These are phyloP conservation scores for Chitala chitala DNA, from an alignment of 2,113 vertebrate species.

Conservation along the genomic window DNA sequence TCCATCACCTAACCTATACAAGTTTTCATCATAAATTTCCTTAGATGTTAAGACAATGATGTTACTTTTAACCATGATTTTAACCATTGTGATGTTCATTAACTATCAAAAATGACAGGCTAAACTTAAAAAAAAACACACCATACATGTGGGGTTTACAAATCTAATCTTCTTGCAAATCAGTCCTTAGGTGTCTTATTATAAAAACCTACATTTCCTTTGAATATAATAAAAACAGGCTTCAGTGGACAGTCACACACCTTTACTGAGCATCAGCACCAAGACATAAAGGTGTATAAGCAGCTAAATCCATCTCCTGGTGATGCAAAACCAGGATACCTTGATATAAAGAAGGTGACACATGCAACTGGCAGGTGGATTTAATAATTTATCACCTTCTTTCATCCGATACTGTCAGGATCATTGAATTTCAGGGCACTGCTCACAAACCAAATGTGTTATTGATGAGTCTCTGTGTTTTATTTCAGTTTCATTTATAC, in stretches of 20 bases:
- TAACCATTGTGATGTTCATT: no score
- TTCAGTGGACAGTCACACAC: background rate
- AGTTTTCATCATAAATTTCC: no score
- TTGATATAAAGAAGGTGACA: background rate
- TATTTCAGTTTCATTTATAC: background rate
- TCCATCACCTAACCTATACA: no score
- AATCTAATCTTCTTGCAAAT: no score
- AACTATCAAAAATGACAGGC: no score
- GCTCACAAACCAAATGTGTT: conserved; percentile 20
- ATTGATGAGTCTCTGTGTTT: conserved; percentile 22
- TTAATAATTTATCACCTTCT: conserved; percentile 22
- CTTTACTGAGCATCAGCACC: background rate
- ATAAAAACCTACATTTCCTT: background rate
- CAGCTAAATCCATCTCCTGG: background rate
- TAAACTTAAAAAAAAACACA: no score
- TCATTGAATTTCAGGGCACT: conserved; percentile 16
- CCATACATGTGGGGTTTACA: no score
- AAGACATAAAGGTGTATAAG: background rate
- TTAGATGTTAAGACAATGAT: no score
- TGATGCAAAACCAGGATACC: conserved; percentile 1
- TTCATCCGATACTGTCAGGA: conserved; percentile 18
- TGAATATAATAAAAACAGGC: background rate
- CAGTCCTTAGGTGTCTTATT: background rate
- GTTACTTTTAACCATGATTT: no score
- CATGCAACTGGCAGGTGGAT: background rate